Percentiles rank a stretch among this genome's conserved stretches.
These are phyloP conservation scores for Gobiocypris rarus DNA, from an alignment of 2,113 vertebrate genomes.

Conservation along the genomic window DNA sequence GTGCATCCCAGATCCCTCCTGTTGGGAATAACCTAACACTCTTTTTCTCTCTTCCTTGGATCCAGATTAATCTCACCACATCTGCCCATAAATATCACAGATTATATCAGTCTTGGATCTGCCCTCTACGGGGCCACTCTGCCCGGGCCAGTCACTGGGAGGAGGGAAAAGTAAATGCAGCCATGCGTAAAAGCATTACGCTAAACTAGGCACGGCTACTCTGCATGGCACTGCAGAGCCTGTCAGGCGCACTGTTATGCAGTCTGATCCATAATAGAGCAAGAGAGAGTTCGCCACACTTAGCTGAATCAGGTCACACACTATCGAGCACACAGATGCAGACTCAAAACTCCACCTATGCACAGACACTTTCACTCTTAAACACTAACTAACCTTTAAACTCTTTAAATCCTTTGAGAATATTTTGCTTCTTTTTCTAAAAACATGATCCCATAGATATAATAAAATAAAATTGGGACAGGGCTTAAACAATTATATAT, in stretches of 20 bases:
- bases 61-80: constrained; percentile 20
- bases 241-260: constrained; percentile 65
- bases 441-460: not conserved
- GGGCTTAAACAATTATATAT: no score
- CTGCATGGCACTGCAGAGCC: constrained; percentile 54
- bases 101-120: constrained; percentile 23
- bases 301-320: constrained; percentile 73
- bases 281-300: constrained; percentile 69
- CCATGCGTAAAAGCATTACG: constrained; percentile 45
- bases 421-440: not conserved
- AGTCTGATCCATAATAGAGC: constrained; percentile 43
- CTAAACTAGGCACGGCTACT: constrained; percentile 50
- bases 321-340: constrained; percentile 23
- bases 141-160: not conserved
- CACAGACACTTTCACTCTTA: constrained; percentile 4
- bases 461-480: no score
- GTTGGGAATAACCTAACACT: constrained; percentile 16
- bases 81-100: constrained; percentile 24
- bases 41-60: not conserved
- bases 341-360: constrained; percentile 23
- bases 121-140: not conserved
- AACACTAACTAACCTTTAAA: not conserved
- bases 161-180: constrained; percentile 1
- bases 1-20: not conserved
- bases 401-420: not conserved